Conservation (phyloP, 2,797 vertebrate species). For the Limnodromus scolopaceus region DNA sequence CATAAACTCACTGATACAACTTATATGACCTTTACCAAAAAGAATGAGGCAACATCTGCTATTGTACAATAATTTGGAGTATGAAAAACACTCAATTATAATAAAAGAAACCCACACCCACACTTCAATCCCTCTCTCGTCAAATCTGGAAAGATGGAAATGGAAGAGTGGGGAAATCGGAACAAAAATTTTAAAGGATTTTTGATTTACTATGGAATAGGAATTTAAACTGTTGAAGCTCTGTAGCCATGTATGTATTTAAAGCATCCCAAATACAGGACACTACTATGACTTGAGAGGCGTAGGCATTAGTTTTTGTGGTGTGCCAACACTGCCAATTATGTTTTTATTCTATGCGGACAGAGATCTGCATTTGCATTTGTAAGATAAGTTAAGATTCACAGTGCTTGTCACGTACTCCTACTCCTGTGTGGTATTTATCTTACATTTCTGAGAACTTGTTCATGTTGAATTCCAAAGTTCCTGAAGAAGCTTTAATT, state of each 20-base stretch:
- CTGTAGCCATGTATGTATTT: not conserved
- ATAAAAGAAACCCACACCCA: constrained; percentile 27
- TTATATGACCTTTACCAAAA: constrained; percentile 56
- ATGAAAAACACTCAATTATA: not conserved
- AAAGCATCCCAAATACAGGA: not conserved
- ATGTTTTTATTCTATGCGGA: not conserved
- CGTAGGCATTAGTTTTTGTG: accelerated
- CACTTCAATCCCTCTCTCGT: not conserved
- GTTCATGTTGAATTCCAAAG: not conserved
- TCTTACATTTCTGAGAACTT: not conserved
- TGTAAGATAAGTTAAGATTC: not conserved
- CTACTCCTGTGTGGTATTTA: not conserved
- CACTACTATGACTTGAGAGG: not conserved
- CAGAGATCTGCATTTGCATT: not conserved
- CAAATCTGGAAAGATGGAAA: not conserved
- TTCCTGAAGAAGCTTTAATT: not conserved
- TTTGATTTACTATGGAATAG: not conserved
- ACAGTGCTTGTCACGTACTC: not conserved
- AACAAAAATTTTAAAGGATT: not conserved
- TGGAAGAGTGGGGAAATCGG: not conserved
- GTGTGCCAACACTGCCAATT: not conserved
- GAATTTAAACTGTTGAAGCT: not conserved
- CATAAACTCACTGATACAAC: constrained; percentile 59
- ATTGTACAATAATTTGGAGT: constrained; percentile 6
- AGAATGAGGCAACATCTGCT: constrained; percentile 64